Evolutionary conservation across 1,140 invertebrate species (phyloP).

Genomic region (Drosophila sturtevanti): DNA sequence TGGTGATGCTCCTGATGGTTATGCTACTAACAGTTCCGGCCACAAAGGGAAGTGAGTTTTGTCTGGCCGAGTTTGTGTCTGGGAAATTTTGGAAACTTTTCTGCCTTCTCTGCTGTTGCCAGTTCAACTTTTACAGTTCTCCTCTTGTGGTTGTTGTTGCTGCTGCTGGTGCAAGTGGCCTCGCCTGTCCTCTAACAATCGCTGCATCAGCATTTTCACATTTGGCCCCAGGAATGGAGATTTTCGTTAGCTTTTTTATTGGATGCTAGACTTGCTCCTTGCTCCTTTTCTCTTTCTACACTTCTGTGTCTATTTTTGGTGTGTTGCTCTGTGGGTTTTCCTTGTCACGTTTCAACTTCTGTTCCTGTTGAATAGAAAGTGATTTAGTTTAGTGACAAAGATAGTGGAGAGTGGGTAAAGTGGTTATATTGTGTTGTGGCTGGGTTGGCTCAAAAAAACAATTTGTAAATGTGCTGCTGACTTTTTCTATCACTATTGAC

Average conservation of each 20-base stretch:
- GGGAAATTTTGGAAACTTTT: conserved; percentile 67
- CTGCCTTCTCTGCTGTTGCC: conserved; percentile 19
- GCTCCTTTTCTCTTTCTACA: neutral
- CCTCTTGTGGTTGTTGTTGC: conserved; percentile 47
- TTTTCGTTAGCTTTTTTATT: conserved; percentile 67
- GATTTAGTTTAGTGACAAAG: conserved; percentile 68
- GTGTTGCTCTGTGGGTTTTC: conserved; percentile 43
- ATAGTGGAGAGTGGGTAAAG: conserved; percentile 2
- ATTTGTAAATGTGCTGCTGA: conserved; percentile 47
- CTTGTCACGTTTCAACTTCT: conserved; percentile 2
- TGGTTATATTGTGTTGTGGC: conserved; percentile 30
- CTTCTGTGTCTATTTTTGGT: conserved; percentile 11
- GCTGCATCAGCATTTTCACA: conserved; percentile 60
- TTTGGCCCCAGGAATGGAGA: conserved; percentile 31
- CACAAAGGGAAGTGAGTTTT: conserved; percentile 4
- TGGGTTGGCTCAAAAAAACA: conserved; percentile 28
- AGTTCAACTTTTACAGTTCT: conserved; percentile 60
- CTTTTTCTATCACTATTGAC: conserved; percentile 2
- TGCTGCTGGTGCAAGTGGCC: conserved; percentile 38
- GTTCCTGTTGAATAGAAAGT: conserved; percentile 76
- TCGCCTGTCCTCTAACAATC: conserved; percentile 37
- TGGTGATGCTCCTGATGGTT: no score
- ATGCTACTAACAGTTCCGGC: conserved; percentile 55
- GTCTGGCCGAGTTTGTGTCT: conserved; percentile 39
- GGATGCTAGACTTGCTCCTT: conserved; percentile 23